These are phyloP conservation scores for Caenorhabditis uteleia DNA, from an alignment of 2,888 invertebrate genomes.

Conservation along the genomic window DNA sequence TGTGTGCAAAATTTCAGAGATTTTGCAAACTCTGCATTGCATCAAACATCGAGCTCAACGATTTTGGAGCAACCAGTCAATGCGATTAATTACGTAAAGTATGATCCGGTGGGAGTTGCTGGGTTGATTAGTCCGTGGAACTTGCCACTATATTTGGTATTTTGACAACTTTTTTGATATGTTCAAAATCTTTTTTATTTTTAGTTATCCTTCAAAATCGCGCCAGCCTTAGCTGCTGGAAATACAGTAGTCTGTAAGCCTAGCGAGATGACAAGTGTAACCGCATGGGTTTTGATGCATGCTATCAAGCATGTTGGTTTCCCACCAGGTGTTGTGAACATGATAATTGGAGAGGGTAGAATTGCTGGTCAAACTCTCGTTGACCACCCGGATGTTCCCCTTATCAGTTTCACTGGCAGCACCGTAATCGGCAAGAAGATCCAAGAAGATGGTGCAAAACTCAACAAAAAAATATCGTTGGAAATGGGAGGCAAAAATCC, in stretches of 20 bases:
- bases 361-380: constrained; percentile 73
- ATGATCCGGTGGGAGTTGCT: constrained; percentile 74
- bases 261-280: constrained; percentile 74
- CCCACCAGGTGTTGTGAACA: constrained; percentile 74
- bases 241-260: constrained; percentile 75
- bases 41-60: constrained; percentile 69
- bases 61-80: constrained; percentile 51
- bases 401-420: constrained; percentile 75
- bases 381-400: constrained; percentile 72
- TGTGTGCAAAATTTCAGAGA: constrained; percentile 74
- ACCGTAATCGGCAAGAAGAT: constrained; percentile 59
- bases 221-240: constrained; percentile 73
- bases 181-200: constrained; percentile 3
- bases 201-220: constrained; percentile 74
- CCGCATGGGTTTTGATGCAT: constrained; percentile 73
- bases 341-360: constrained; percentile 74
- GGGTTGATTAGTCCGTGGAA: constrained; percentile 75
- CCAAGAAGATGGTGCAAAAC: constrained; percentile 65
- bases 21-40: constrained; percentile 72
- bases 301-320: constrained; percentile 73
- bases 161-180: neutral
- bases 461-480: constrained; percentile 74
- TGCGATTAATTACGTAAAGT: constrained; percentile 72
- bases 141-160: constrained; percentile 73
- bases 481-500: constrained; percentile 76